Conservation (phyloP, 2,888 invertebrate genomes). For the Acrocera orbiculus region DNA sequence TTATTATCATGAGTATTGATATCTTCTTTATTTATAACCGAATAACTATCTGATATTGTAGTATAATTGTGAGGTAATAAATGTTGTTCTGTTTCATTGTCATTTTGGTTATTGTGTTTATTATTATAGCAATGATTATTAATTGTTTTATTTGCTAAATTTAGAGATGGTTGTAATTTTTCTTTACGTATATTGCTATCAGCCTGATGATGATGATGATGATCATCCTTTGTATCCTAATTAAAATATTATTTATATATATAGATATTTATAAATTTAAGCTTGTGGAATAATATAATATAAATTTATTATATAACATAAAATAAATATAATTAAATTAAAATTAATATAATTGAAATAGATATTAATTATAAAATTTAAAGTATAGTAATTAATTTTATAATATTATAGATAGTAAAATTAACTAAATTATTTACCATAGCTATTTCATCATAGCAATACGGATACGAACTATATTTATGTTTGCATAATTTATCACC, state of each 20-base stretch:
- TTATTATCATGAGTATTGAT: conserved; percentile 19
- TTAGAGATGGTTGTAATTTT: conserved; percentile 7
- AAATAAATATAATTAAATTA: too few relatives aligned
- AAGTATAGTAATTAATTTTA: too few relatives aligned
- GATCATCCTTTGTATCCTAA: conserved; percentile 6
- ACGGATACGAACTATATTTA: conserved; percentile 76
- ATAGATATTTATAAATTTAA: too few relatives aligned
- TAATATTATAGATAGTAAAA: too few relatives aligned
- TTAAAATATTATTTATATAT: too few relatives aligned
- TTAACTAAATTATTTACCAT: too few relatives aligned
- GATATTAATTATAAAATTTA: too few relatives aligned
- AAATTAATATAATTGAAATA: too few relatives aligned
- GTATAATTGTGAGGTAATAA: conserved; percentile 25
- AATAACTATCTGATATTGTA: conserved; percentile 17
- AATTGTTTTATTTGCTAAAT: conserved; percentile 8
- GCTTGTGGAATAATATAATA: too few relatives aligned
- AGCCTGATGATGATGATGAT: conserved; percentile 10
- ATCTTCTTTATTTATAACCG: conserved; percentile 8
- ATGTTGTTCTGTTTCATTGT: conserved; percentile 24
- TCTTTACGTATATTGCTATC: too few relatives aligned
- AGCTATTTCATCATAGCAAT: conserved; percentile 71
- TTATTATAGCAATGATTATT: conserved; percentile 5
- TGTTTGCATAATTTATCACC: conserved; percentile 60
- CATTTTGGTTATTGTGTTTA: conserved; percentile 13
- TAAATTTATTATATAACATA: too few relatives aligned